These are phyloP conservation scores for Villa cingulata DNA, from an alignment of 2,888 invertebrate genomes.

Conservation along the genomic window DNA sequence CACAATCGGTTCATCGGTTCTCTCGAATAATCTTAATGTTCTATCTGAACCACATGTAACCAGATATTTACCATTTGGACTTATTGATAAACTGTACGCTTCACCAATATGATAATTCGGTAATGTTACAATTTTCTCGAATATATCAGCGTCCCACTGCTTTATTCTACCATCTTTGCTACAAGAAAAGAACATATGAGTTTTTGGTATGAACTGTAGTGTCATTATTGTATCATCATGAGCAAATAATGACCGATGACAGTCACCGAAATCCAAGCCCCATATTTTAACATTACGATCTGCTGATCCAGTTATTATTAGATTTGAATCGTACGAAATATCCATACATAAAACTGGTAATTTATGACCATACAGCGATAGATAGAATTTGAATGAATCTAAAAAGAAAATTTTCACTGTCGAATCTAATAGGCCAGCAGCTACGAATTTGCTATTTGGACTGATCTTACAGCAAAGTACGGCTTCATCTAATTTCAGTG, in stretches of 20 bases:
- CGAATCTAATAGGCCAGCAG: constrained; percentile 79
- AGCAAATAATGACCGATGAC: constrained; percentile 87
- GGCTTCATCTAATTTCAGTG: constrained; percentile 75
- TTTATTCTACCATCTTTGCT: constrained; percentile 90
- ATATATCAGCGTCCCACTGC: constrained; percentile 93
- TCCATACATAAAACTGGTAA: constrained; percentile 87
- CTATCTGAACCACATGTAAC: constrained; percentile 77
- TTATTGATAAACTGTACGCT: constrained; percentile 60
- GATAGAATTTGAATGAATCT: constrained; percentile 89
- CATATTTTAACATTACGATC: constrained; percentile 95
- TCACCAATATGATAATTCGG: constrained; percentile 81
- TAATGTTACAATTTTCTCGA: constrained; percentile 77
- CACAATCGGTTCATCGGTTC: constrained; percentile 80
- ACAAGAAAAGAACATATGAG: constrained; percentile 85
- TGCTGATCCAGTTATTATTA: constrained; percentile 88
- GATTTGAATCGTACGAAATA: constrained; percentile 72
- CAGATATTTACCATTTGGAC: constrained; percentile 64
- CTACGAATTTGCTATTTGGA: constrained; percentile 74
- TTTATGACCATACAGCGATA: constrained; percentile 92
- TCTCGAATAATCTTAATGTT: constrained; percentile 72
- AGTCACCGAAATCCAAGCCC: constrained; percentile 99
- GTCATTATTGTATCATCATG: constrained; percentile 91
- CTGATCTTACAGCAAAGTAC: constrained; percentile 72
- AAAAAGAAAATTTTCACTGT: constrained; percentile 92
- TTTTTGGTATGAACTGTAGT: constrained; percentile 75